These are phyloP conservation scores for Acrossocheilus fasciatus DNA, from an alignment of 2,797 vertebrate genomes.

Conservation along the genomic window DNA sequence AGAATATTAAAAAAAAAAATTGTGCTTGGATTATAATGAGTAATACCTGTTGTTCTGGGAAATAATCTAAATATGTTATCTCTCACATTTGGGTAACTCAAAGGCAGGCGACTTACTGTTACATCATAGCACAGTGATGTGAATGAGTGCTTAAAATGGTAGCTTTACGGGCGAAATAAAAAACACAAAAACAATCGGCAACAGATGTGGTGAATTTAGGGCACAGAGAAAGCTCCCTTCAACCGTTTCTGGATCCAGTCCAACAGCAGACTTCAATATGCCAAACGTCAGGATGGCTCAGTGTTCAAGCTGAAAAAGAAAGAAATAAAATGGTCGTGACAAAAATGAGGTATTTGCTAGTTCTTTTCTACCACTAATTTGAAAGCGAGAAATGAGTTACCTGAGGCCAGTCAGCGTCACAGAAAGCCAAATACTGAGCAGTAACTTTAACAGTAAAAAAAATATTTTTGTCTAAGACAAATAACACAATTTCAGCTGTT, in stretches of 20 bases:
- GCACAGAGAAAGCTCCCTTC: conserved; percentile 48
- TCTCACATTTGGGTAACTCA: neutral
- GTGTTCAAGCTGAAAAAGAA: conserved; percentile 8
- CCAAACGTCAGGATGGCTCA: conserved; percentile 36
- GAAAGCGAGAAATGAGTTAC: neutral
- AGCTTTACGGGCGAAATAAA: conserved; percentile 49
- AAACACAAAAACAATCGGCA: conserved; percentile 58
- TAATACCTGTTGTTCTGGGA: neutral
- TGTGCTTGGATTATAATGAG: neutral
- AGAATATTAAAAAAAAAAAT: neutral
- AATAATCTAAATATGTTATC: neutral
- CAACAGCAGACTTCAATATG: conserved; percentile 56
- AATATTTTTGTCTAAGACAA: neutral
- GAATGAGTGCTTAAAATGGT: conserved; percentile 38
- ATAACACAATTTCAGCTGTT: neutral
- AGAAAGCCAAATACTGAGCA: neutral
- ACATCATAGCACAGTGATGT: neutral
- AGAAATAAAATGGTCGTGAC: conserved; percentile 7
- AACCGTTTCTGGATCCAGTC: conserved; percentile 47
- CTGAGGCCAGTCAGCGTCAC: neutral
- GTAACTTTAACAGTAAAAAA: neutral
- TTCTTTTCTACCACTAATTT: conserved; percentile 8
- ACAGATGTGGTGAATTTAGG: conserved; percentile 65
- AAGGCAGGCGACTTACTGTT: neutral
- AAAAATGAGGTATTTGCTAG: neutral